Evolutionary conservation across 1,140 invertebrate genomes (phyloP).

Genomic region (Aphis craccivora): DNA sequence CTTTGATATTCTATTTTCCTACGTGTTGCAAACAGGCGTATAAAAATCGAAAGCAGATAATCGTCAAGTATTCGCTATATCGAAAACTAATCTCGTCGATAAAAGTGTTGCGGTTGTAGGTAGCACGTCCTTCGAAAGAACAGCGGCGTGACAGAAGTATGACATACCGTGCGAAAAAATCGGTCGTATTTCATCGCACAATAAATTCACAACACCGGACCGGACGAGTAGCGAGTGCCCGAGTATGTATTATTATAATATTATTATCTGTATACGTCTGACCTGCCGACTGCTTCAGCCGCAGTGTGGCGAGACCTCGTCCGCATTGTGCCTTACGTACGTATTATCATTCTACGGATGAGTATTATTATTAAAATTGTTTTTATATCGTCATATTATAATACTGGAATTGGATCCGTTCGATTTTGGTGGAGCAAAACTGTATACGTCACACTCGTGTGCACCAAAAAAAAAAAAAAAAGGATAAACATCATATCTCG

Average conservation of each 20-base stretch:
- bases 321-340: not conserved
- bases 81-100: not conserved
- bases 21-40: not conserved
- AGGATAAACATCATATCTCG: conserved; percentile 25
- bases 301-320: not conserved
- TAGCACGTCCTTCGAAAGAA: too few species aligned
- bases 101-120: not conserved
- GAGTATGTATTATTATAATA: not conserved
- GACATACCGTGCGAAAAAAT: not conserved
- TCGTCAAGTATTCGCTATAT: not conserved
- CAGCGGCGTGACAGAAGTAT: not conserved
- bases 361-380: not conserved
- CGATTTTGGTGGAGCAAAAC: not conserved
- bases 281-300: not conserved
- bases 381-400: not conserved
- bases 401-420: not conserved
- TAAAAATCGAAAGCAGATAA: not conserved
- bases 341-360: not conserved
- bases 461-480: not conserved
- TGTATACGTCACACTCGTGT: not conserved
- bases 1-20: not conserved
- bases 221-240: not conserved
- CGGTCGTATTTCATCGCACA: not conserved
- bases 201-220: not conserved
- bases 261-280: not conserved